A percentile compares a stretch with the other conserved stretches of the same genome.
These are phyloP conservation scores for Bhutanitis thaidina DNA, from an alignment of 2,888 invertebrate species.

Conservation along the genomic window DNA sequence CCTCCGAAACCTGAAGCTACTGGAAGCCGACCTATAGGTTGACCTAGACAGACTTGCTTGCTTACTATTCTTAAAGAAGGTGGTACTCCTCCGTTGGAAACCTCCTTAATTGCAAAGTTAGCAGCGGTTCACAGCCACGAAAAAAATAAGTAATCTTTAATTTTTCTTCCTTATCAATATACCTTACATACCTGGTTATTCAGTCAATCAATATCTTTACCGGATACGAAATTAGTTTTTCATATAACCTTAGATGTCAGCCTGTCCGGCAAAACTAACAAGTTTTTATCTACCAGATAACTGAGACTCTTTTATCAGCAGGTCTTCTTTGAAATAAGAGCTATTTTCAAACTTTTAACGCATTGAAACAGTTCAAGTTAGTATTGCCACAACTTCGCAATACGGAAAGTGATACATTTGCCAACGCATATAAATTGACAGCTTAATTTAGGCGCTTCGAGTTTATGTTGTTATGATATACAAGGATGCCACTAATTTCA, in stretches of 20 bases:
- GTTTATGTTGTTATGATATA: constrained; percentile 11
- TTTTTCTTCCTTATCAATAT: too few species aligned
- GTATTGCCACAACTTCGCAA: constrained; percentile 31
- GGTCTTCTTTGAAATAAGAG: not conserved
- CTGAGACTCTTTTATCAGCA: not conserved
- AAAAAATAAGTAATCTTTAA: too few species aligned
- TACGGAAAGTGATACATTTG: constrained; percentile 57
- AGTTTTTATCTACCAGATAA: constrained; percentile 2
- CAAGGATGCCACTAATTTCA: not conserved
- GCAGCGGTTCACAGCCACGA: too few species aligned
- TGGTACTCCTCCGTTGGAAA: too few species aligned
- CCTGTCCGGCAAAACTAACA: constrained; percentile 22
- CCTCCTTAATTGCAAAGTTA: too few species aligned
- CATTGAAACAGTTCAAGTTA: constrained; percentile 26
- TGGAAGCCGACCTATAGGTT: too few species aligned
- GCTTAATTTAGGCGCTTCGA: constrained; percentile 44
- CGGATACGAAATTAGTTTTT: constrained; percentile 50
- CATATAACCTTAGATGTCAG: constrained; percentile 60
- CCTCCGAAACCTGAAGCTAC: too few species aligned
- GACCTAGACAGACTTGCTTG: too few species aligned
- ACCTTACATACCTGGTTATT: too few species aligned
- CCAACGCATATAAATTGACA: constrained; percentile 56
- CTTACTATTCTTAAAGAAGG: too few species aligned
- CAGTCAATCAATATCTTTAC: constrained; percentile 17
- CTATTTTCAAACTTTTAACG: not conserved